Percentiles rank a stretch among this genome's conserved stretches.
phyloP scores from a whole-genome alignment of 2,888 invertebrate genomes.

The Punctoribates punctum region DNA sequence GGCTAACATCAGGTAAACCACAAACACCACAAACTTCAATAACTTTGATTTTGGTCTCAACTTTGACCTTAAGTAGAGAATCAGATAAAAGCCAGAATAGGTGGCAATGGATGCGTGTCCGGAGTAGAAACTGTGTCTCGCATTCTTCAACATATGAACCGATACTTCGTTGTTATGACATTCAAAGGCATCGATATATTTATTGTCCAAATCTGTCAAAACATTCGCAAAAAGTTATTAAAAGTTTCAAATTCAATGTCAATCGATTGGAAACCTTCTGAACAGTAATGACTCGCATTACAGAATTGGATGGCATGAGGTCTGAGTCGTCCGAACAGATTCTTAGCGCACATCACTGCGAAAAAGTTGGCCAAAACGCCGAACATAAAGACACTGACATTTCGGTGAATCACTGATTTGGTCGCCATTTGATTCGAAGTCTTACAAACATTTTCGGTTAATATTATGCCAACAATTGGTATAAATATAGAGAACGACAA shows the following conservation, averaged over 20 bases:
- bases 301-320: conserved; percentile 40
- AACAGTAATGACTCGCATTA: conserved; percentile 33
- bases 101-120: conserved; percentile 36
- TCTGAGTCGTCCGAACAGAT: conserved; percentile 36
- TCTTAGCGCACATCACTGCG: conserved; percentile 10
- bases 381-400: background rate
- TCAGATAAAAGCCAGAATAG: conserved; percentile 34
- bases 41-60: background rate
- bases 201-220: background rate
- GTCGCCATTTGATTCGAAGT: background rate
- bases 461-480: background rate
- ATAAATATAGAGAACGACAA: background rate
- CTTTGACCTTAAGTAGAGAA: background rate
- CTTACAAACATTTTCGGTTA: background rate
- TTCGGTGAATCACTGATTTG: background rate
- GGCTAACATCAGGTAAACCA: background rate
- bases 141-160: background rate
- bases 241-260: background rate
- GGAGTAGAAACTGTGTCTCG: conserved; percentile 37
- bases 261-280: conserved; percentile 4
- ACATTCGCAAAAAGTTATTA: background rate
- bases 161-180: conserved; percentile 25
- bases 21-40: background rate
- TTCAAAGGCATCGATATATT: conserved; percentile 31
- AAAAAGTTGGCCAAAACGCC: conserved; percentile 38